Percentiles rank a stretch among this genome's conserved stretches.
Conservation (phyloP, 2,888 invertebrate species). For the Himalopsyche kuldschensis region DNA sequence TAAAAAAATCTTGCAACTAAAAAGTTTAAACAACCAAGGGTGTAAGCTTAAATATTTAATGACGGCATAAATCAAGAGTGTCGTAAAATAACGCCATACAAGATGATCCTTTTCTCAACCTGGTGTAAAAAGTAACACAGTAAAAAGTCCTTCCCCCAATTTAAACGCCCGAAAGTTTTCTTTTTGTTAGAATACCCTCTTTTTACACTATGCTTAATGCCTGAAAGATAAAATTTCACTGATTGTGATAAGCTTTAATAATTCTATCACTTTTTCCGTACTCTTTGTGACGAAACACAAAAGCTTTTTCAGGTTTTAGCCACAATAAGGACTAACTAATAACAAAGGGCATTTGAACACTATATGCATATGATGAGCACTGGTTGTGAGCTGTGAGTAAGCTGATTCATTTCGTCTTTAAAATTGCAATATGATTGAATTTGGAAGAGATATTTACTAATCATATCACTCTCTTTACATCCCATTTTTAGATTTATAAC, state of each 20-base stretch:
- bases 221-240: background rate
- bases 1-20: background rate
- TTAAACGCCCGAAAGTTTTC: background rate
- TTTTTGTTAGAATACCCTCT: background rate
- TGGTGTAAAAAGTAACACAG: background rate
- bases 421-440: too few species aligned
- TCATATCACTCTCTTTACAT: too few species aligned
- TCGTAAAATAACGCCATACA: background rate
- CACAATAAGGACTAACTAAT: too few species aligned
- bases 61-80: background rate
- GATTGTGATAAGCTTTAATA: background rate
- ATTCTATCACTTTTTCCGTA: background rate
- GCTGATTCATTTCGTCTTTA: too few species aligned
- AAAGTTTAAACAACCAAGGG: background rate
- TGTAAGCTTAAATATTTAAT: constrained; percentile 1
- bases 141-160: background rate
- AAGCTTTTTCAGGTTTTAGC: too few species aligned
- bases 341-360: too few species aligned
- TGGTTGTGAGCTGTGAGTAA: too few species aligned
- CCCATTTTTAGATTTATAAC: too few species aligned
- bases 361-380: too few species aligned
- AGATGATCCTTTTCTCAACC: constrained; percentile 1
- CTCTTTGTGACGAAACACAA: too few species aligned
- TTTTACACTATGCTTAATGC: background rate
- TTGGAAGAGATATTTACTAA: too few species aligned